A percentile compares a stretch with the other conserved stretches of the same genome.
phyloP scores from a whole-genome alignment of 2,113 vertebrate species.

The Glaucomys volans region DNA sequence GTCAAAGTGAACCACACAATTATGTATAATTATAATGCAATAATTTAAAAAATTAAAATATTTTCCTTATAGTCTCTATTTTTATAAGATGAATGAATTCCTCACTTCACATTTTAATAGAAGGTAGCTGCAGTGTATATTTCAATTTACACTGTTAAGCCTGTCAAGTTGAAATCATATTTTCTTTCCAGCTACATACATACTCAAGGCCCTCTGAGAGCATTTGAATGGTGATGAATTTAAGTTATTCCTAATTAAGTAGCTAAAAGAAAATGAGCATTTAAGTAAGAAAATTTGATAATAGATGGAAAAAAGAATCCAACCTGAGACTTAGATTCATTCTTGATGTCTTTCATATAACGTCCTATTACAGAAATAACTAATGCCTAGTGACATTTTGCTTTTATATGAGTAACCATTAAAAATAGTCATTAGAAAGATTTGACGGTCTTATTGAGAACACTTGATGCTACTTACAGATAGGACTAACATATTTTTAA shows the following conservation, averaged over 20 bases:
- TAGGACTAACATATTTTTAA: not conserved
- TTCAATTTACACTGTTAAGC: not conserved
- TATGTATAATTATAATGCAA: too few species aligned
- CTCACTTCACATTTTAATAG: not conserved
- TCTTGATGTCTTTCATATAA: not conserved
- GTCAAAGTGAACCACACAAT: too few species aligned
- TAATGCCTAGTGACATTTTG: not conserved
- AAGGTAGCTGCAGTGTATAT: not conserved
- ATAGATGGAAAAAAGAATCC: not conserved
- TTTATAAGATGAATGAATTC: not conserved
- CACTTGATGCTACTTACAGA: not conserved
- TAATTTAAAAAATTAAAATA: too few species aligned
- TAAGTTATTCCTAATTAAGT: conserved; percentile 2
- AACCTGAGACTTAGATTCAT: not conserved
- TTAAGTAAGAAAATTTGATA: conserved; percentile 41
- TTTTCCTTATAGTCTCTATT: not conserved
- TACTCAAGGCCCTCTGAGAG: rapidly evolving
- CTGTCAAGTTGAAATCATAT: not conserved
- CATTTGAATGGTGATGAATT: not conserved
- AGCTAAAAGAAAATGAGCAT: not conserved
- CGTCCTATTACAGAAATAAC: not conserved
- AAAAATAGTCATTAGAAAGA: not conserved
- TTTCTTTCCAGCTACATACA: not conserved
- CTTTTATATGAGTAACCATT: not conserved
- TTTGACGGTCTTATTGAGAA: not conserved